Conservation (phyloP, 2,797 vertebrate genomes). For the Phalanger gymnotis region DNA sequence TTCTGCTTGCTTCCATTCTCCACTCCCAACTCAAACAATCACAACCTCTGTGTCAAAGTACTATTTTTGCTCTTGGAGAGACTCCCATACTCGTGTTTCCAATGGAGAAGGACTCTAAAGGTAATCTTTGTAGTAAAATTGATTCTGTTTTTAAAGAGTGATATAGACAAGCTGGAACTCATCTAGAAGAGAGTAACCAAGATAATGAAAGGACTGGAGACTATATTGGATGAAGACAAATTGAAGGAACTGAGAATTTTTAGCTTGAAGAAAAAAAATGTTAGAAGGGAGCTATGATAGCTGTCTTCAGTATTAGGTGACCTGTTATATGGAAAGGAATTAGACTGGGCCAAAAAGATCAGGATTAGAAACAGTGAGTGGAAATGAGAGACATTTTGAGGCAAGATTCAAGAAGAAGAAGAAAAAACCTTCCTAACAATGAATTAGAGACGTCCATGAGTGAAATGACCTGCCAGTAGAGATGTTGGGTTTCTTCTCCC, state of each 20-base stretch:
- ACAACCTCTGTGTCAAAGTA: neutral
- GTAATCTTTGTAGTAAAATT: neutral
- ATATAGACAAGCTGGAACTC: neutral
- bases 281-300: neutral
- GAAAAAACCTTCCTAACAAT: neutral
- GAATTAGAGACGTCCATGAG: neutral
- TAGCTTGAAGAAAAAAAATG: neutral
- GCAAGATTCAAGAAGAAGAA: neutral
- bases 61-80: neutral
- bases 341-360: neutral
- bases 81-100: neutral
- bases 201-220: neutral
- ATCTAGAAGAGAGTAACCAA: neutral
- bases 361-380: neutral
- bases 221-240: neutral
- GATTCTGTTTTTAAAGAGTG: neutral
- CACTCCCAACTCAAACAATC: neutral
- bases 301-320: neutral
- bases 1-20: neutral
- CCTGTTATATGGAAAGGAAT: neutral
- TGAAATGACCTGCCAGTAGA: neutral
- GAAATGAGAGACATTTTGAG: neutral
- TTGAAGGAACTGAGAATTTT: neutral
- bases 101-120: neutral
- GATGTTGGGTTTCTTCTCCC: neutral